Percentiles rank a stretch among this genome's conserved stretches.
Conservation (phyloP, 2,113 vertebrate species). For the Potamarius usumacintae region DNA sequence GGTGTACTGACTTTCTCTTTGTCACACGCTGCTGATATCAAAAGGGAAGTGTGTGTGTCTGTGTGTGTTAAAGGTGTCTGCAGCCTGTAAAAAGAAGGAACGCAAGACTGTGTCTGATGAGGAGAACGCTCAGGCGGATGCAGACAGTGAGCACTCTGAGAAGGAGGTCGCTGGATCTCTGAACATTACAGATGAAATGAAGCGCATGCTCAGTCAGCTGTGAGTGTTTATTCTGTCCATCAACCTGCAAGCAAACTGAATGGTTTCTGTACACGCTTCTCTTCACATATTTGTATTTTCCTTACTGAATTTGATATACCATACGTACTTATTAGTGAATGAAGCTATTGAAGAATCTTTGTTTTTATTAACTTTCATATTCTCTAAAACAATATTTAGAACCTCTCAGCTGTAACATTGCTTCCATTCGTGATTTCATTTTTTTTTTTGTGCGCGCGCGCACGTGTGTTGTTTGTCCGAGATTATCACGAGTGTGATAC, state of each 20-base stretch:
- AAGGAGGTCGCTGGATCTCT: slow-evolving; percentile 86
- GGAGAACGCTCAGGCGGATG: slow-evolving; percentile 84
- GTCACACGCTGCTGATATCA: not conserved
- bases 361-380: not conserved
- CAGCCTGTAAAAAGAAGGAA: slow-evolving; percentile 82
- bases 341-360: not conserved
- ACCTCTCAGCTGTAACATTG: no score
- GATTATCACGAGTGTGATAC: not conserved
- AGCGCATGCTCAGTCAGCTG: slow-evolving; percentile 97
- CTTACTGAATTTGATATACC: not conserved
- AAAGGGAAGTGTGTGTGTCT: not conserved
- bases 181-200: slow-evolving; percentile 99
- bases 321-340: not conserved
- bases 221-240: slow-evolving; percentile 71
- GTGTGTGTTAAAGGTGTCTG: slow-evolving; percentile 60
- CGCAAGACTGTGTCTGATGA: slow-evolving; percentile 81
- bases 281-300: not conserved
- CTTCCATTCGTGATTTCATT: no score
- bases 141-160: slow-evolving; percentile 78
- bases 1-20: not conserved
- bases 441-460: no score
- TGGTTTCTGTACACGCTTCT: not conserved
- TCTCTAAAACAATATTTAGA: no score
- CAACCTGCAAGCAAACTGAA: not conserved
- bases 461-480: no score